These are phyloP conservation scores for Drosophila fulvimacula DNA, from an alignment of 2,888 invertebrate genomes.

Conservation along the genomic window DNA sequence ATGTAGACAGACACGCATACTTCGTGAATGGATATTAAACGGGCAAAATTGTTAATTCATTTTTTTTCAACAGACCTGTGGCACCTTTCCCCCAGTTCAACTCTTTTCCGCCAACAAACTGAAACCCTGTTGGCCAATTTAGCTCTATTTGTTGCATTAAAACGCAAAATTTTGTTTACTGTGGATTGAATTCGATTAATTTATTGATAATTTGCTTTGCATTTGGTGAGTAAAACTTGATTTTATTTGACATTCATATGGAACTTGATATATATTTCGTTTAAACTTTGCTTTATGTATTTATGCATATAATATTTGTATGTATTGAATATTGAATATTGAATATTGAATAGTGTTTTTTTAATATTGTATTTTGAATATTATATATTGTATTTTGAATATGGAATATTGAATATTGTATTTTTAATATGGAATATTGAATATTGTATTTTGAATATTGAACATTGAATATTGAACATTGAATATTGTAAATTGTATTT, in stretches of 20 bases:
- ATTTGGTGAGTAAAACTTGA: constrained; percentile 1
- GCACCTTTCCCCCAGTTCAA: no score
- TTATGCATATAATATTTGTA: constrained; percentile 2
- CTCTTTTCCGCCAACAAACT: background rate
- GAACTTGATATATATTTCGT: constrained; percentile 12
- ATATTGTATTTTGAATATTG: background rate
- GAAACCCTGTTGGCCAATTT: background rate
- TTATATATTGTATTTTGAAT: background rate
- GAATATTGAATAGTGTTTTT: background rate
- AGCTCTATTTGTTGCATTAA: background rate
- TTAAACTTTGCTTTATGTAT: background rate
- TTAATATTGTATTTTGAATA: no score
- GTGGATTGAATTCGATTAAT: constrained; percentile 12
- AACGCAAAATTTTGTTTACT: background rate
- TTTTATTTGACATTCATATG: constrained; percentile 30
- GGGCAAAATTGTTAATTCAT: no score
- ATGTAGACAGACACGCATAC: no score
- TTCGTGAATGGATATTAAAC: no score
- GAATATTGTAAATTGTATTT: no score
- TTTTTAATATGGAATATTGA: constrained; percentile 10
- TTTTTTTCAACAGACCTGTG: no score
- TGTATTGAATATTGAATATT: constrained; percentile 16
- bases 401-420: constrained; percentile 11
- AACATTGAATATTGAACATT: constrained; percentile 11
- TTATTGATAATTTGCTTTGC: constrained; percentile 25